Evolutionary conservation across 2,888 invertebrate species (phyloP).

Genomic region (Candidula unifasciata): DNA sequence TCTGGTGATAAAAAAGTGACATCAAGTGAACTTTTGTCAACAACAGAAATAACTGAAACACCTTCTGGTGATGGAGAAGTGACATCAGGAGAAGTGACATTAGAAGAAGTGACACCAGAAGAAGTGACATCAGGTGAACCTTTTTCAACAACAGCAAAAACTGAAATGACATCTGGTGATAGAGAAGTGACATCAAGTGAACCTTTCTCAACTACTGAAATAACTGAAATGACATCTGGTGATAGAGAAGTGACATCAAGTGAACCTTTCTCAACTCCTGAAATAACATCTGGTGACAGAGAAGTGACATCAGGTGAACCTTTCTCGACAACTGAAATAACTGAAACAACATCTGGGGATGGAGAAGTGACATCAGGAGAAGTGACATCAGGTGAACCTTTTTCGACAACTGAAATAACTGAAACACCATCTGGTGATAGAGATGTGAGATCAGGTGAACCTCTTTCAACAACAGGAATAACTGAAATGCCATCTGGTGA

Average conservation of each 20-base stretch:
- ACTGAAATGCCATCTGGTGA: slow-evolving; percentile 18
- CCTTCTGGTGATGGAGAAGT: background rate
- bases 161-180: background rate
- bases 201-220: background rate
- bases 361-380: background rate
- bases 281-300: background rate
- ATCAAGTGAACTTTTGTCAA: background rate
- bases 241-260: slow-evolving; percentile 9
- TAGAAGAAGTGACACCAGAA: background rate
- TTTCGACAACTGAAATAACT: too few species aligned
- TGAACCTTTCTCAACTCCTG: background rate
- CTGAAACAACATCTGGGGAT: background rate
- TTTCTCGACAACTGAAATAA: too few species aligned
- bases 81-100: background rate
- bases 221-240: background rate
- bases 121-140: background rate
- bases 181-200: background rate
- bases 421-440: background rate
- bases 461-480: background rate
- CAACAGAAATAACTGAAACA: background rate
- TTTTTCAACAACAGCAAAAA: background rate
- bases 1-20: background rate
- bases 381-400: background rate
- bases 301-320: slow-evolving; percentile 5
- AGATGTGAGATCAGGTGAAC: background rate